Evolutionary conservation across 2,888 invertebrate genomes (phyloP).

Genomic region (Axea sp.): DNA sequence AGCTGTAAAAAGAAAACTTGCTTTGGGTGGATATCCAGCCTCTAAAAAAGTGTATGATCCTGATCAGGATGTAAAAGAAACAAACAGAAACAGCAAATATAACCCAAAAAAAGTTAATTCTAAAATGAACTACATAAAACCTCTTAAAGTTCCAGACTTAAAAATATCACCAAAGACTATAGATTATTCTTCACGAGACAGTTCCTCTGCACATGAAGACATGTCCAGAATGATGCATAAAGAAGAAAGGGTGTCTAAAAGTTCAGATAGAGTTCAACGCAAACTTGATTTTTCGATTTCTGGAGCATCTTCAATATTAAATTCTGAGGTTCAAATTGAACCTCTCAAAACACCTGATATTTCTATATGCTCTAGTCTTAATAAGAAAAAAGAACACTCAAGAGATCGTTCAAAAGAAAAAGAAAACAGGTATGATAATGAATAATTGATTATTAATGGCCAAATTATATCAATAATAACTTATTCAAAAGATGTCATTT

Average conservation of each 20-base stretch:
- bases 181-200: constrained; percentile 72
- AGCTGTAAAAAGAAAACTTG: constrained; percentile 82
- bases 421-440: constrained; percentile 73
- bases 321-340: constrained; percentile 74
- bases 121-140: constrained; percentile 75
- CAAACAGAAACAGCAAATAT: constrained; percentile 41
- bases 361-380: constrained; percentile 69
- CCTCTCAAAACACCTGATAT: constrained; percentile 73
- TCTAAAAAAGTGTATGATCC: constrained; percentile 66
- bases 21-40: constrained; percentile 67
- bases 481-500: too few species aligned
- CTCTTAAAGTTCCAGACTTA: constrained; percentile 76
- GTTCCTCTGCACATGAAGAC: constrained; percentile 69
- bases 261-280: constrained; percentile 69
- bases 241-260: constrained; percentile 69
- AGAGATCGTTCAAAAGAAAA: constrained; percentile 75
- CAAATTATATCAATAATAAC: too few species aligned
- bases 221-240: constrained; percentile 62
- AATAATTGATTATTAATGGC: constrained; percentile 16
- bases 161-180: constrained; percentile 75
- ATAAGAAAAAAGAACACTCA: constrained; percentile 74
- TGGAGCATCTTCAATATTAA: constrained; percentile 70
- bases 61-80: constrained; percentile 42
- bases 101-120: constrained; percentile 63
- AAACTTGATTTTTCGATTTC: constrained; percentile 75